Percentiles rank a stretch among this genome's conserved stretches.
phyloP scores from a whole-genome alignment of 2,113 vertebrate genomes.

The Coptodon bakossiorum region DNA sequence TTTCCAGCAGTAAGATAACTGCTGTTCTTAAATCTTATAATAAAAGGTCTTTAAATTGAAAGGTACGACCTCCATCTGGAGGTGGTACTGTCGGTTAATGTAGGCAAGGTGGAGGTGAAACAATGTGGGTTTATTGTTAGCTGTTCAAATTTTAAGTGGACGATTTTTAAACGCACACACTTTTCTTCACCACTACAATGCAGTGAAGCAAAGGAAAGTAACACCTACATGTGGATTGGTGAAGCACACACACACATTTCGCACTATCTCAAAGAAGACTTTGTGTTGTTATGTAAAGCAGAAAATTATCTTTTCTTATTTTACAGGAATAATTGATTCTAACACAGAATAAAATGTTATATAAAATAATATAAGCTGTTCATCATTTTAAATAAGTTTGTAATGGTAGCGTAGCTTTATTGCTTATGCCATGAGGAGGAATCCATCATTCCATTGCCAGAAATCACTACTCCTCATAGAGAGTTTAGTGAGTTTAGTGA shows the following conservation, averaged over 20 bases:
- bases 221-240: not conserved
- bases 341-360: not conserved
- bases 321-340: not conserved
- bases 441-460: not conserved
- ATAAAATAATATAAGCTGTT: not conserved
- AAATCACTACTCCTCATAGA: not conserved
- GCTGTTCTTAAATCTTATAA: conserved; percentile 10
- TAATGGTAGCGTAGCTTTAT: not conserved
- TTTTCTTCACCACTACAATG: not conserved
- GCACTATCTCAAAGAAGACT: not conserved
- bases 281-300: not conserved
- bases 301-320: not conserved
- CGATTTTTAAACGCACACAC: not conserved
- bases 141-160: not conserved
- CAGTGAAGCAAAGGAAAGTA: not conserved
- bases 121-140: not conserved
- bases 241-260: not conserved
- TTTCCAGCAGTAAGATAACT: not conserved
- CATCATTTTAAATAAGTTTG: not conserved
- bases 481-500: not conserved
- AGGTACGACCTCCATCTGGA: not conserved
- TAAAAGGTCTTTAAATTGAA: not conserved
- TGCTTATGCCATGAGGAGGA: not conserved
- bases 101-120: not conserved
- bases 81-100: not conserved